Evolutionary conservation across 2,888 invertebrate species (phyloP), one percentile per base, ranked within the genome.

Genomic region (Melipona bicolor): DNA sequence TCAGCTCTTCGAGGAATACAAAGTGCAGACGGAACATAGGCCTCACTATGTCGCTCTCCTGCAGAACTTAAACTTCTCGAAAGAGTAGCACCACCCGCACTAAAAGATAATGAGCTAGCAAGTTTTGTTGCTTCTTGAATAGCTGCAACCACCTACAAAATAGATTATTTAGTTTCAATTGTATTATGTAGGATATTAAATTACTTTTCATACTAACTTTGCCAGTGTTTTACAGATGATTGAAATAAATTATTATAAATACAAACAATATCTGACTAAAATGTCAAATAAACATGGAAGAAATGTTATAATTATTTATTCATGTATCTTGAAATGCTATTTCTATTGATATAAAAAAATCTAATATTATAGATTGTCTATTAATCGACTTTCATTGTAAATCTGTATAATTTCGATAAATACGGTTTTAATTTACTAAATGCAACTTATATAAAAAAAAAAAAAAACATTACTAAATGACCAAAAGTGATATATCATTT

Each of bases 61-160:
- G 98, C 99, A 49, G 98, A 98, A 95, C 98, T 98, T 27, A 98
- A 97, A 93, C 98, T 98, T 73, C 99, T 96, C 17, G 98, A 98
- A 21, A 99, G 95, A 80, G 97, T 97, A 56, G 97, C 97, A 71
- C 98, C 97, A 17, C 92, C 93, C 6, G 92, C 92, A 43, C 96
- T 96, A 59, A 96, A 96, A 82, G 97, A 97, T 77, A 97, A 94
- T 0, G 96, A 96, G 90, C 97, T 97, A 27, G 97, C 97, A 83
- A 98, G 94, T 85, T 97, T 96, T 88, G 96, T 96, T 61, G 97
- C 97, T 91, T 98, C 97, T 96, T 97, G 95, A 9, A 93, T 92
- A 64, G 93, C 93, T 62, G 92, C 84, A 21, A 94, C 90, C 21
- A 92, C 93, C 94, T 94, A 68, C 0, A 77, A 86, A 11, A 32